Base-by-base conservation (phyloP, 2,113 vertebrate genomes). In the Nipponia nippon region DNA sequence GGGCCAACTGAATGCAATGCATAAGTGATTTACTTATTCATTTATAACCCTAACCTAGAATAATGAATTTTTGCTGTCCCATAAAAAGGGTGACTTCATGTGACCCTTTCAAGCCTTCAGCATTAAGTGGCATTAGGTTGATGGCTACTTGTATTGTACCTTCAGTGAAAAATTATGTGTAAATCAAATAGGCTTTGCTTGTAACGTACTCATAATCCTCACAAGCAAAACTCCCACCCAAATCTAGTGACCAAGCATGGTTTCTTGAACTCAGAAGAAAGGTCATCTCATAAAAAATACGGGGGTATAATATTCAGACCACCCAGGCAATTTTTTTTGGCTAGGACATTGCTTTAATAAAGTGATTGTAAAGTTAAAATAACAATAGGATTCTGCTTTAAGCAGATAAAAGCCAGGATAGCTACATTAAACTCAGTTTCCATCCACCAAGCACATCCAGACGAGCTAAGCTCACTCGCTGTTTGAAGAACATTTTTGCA, bases 141-240 rank as follows among this genome's bases (percentile, higher is more conserved):
- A 95, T 80, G 78, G 93, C 87, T 95, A 93, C 89, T 96, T 95
- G 65, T 94, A 96, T 94, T 94, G 82, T 90, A 94, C 83, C 72
- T 95, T 96, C 17, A 32, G 73, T 90, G 89, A 96, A 95, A 91
- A 95, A 70, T 62, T 70, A 73, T 70, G 50, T 42, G 90, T 95
- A 97, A 95, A 93, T 95, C 94, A 80, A 85, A 46, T 42, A 66
- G 82, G 58, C 78, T 95, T 96, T 97, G 42, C 84, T 66, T 73
- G 53, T 95, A 91, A 91, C 62, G 81, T 76, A 55, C 29, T 96
- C 66, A 29, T 93, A 96, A 95, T 96, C 32, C 53, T 90, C 78
- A 55, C 66, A 83, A 95, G 89, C 49, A 85, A 95, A 94, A 91
- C 94, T 95, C 81, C 87, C 66, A 94, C 70, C 55, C 53, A 83